Conservation (phyloP, 2,888 invertebrate genomes). For the Anthrax anthrax region DNA sequence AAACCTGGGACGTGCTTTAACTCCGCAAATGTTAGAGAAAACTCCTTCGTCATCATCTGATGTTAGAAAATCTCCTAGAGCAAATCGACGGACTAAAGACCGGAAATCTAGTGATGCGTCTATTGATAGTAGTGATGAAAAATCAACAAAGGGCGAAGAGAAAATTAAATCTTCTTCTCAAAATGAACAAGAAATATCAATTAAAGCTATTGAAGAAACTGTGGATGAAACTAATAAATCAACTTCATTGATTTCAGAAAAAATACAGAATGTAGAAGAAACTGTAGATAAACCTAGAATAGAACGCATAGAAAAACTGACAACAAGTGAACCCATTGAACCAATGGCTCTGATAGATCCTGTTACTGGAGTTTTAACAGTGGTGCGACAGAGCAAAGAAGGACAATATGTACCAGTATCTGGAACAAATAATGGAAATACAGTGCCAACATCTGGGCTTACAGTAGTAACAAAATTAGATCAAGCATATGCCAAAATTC, state of each 20-base stretch:
- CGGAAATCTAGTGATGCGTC: constrained; percentile 51
- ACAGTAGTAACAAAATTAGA: neutral
- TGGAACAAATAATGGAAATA: constrained; percentile 10
- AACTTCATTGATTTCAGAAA: constrained; percentile 4
- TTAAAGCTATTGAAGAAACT: constrained; percentile 19
- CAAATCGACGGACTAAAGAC: constrained; percentile 45
- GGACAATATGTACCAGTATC: constrained; percentile 47
- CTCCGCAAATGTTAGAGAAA: constrained; percentile 5
- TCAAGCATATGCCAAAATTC: neutral
- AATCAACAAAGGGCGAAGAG: constrained; percentile 18
- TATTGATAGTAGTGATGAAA: constrained; percentile 47
- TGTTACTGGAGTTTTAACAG: constrained; percentile 55
- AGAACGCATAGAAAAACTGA: neutral
- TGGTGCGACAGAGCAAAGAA: constrained; percentile 56
- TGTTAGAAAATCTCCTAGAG: constrained; percentile 49
- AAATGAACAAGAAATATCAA: constrained; percentile 16
- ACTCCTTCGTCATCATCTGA: constrained; percentile 18
- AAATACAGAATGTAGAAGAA: neutral
- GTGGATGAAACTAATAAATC: neutral
- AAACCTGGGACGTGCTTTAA: constrained; percentile 14
- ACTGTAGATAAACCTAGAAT: neutral
- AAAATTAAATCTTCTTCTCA: constrained; percentile 10
- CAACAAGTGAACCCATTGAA: constrained; percentile 25
- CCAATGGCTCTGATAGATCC: constrained; percentile 57
- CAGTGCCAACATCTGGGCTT: neutral